Evolutionary conservation across 2,113 vertebrate species (phyloP).

Genomic region (Struthidea cinerea): DNA sequence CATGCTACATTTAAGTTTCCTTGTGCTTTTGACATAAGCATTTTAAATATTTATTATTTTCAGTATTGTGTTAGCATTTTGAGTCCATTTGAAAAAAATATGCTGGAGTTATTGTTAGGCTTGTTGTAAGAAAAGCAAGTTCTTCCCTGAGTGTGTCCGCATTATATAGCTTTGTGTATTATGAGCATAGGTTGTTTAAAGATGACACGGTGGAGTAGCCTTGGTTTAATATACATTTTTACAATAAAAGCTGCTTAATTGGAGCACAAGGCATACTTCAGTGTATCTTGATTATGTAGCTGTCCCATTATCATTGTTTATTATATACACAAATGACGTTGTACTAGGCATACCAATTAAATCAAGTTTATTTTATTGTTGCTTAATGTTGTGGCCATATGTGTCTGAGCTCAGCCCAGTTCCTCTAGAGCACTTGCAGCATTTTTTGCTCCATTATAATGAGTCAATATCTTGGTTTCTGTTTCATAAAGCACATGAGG

Average conservation of each 20-base stretch:
- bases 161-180: not conserved
- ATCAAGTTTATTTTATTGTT: constrained; percentile 2
- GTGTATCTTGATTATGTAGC: constrained; percentile 1
- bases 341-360: not conserved
- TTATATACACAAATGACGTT: not conserved
- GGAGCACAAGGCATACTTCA: not conserved
- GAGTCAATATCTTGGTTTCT: not conserved
- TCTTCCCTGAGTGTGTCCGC: not conserved
- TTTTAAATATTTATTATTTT: not conserved
- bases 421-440: not conserved
- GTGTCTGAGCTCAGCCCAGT: not conserved
- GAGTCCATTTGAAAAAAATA: not conserved
- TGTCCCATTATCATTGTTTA: constrained; percentile 11
- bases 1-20: not conserved
- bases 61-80: not conserved
- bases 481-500: not conserved
- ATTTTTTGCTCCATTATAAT: not conserved
- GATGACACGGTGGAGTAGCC: not conserved
- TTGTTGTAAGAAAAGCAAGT: not conserved
- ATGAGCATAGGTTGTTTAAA: not conserved
- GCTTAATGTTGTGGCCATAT: not conserved
- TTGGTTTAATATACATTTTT: not conserved
- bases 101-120: not conserved
- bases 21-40: not conserved
- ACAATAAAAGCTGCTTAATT: not conserved